Conservation (phyloP, 2,797 vertebrate genomes). For the Oophaga sylvatica region DNA sequence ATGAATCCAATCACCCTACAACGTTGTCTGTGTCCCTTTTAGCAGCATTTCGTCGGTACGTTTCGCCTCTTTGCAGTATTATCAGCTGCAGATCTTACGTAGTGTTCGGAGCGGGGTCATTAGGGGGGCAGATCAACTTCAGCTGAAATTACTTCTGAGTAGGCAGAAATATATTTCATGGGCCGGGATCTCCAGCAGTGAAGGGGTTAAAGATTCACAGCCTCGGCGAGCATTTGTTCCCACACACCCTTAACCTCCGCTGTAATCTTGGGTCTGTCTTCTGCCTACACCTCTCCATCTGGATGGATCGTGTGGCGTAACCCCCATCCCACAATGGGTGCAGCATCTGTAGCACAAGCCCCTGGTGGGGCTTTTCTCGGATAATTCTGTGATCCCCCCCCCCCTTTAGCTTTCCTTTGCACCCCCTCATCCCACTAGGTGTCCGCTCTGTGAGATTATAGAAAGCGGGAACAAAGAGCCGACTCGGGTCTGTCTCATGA, state of each 20-base stretch:
- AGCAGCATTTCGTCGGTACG: background rate
- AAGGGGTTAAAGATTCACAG: conserved; percentile 30
- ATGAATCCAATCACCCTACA: background rate
- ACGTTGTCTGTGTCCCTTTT: background rate
- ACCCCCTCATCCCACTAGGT: conserved; percentile 26
- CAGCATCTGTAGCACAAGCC: conserved; percentile 48
- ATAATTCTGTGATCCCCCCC: conserved; percentile 42
- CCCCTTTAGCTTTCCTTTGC: background rate
- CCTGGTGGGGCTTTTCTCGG: conserved; percentile 26
- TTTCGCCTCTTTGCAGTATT: background rate
- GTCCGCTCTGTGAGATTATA: conserved; percentile 7
- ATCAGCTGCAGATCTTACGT: background rate
- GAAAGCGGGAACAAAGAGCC: background rate
- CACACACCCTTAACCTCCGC: conserved; percentile 43
- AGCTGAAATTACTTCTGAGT: conserved; percentile 11
- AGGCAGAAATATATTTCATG: background rate
- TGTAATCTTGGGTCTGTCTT: conserved; percentile 41
- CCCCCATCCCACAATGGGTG: conserved; percentile 46
- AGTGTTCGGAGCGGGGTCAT: background rate
- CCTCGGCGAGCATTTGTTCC: conserved; percentile 21
- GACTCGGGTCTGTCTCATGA: background rate
- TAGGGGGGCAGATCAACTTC: background rate
- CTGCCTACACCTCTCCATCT: conserved; percentile 59
- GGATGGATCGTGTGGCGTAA: conserved; percentile 41
- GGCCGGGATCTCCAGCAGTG: background rate